These are phyloP conservation scores for Linnaemya vulpina DNA, from an alignment of 2,888 invertebrate genomes.

Conservation along the genomic window DNA sequence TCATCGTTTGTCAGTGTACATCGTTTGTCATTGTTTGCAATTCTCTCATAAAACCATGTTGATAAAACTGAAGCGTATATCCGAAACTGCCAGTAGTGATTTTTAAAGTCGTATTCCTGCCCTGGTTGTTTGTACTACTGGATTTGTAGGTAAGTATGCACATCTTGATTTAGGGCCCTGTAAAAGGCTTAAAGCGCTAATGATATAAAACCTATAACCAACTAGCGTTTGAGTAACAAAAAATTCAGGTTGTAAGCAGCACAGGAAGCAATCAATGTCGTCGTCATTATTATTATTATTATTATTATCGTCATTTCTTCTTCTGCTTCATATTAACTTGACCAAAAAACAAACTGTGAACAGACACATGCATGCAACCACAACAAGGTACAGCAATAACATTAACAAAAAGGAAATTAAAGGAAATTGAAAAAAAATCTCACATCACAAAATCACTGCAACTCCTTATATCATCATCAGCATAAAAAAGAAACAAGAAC, in stretches of 20 bases:
- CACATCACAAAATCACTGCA: constrained; percentile 71
- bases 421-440: constrained; percentile 62
- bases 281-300: constrained; percentile 67
- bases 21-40: constrained; percentile 59
- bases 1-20: constrained; percentile 25
- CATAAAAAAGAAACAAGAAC: constrained; percentile 2
- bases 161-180: constrained; percentile 49
- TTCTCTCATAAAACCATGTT: constrained; percentile 71
- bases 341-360: constrained; percentile 59
- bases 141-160: neutral
- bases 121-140: neutral
- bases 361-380: constrained; percentile 24
- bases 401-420: constrained; percentile 46
- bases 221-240: constrained; percentile 20
- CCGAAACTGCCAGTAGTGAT: neutral
- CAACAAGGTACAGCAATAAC: constrained; percentile 26
- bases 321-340: constrained; percentile 65
- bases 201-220: constrained; percentile 45
- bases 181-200: constrained; percentile 61
- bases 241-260: constrained; percentile 63
- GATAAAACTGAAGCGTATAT: neutral
- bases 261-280: constrained; percentile 75
- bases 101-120: constrained; percentile 17
- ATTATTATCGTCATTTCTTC: constrained; percentile 51
- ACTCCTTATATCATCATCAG: constrained; percentile 67